A percentile compares a stretch with the other conserved stretches of the same genome.
Conservation (phyloP, 2,113 vertebrate genomes). For the Macroglossus sobrinus region DNA sequence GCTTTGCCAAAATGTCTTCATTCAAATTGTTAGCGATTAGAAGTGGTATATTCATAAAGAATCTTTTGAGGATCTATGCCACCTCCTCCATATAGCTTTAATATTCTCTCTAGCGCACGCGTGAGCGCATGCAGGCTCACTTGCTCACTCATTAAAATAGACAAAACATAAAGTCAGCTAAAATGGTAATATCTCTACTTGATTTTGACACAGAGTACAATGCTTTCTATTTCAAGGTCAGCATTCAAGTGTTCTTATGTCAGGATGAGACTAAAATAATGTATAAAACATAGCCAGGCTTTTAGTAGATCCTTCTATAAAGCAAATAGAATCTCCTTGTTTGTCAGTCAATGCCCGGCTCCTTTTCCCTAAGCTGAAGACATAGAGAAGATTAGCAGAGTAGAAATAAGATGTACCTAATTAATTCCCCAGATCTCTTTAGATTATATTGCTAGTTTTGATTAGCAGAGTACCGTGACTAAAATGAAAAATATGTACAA, state of each 20-base stretch:
- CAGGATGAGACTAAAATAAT: conserved; percentile 50
- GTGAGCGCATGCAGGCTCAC: neutral
- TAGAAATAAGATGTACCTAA: conserved; percentile 76
- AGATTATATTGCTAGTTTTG: conserved; percentile 69
- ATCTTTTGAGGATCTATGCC: neutral
- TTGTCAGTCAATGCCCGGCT: conserved; percentile 65
- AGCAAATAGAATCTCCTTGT: conserved; percentile 73
- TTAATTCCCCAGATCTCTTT: conserved; percentile 77
- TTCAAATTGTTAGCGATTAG: neutral
- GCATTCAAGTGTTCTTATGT: conserved; percentile 51
- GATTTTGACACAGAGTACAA: conserved; percentile 35
- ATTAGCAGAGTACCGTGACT: conserved; percentile 71
- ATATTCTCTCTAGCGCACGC: neutral
- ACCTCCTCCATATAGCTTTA: neutral
- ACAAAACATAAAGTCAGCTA: neutral
- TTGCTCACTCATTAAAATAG: neutral
- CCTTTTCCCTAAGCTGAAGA: conserved; percentile 70
- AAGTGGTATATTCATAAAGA: neutral
- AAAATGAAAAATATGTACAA: conserved; percentile 71
- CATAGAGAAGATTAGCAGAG: conserved; percentile 74
- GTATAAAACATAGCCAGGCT: conserved; percentile 32
- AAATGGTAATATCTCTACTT: neutral
- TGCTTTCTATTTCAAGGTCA: conserved; percentile 65
- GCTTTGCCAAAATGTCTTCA: neutral
- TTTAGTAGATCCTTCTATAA: conserved; percentile 55